Percentiles rank a stretch among this genome's conserved stretches.
Evolutionary conservation across 53 echinoderm and acorn worm genomes (phyloP).

Genomic region (Stichopus horrens): DNA sequence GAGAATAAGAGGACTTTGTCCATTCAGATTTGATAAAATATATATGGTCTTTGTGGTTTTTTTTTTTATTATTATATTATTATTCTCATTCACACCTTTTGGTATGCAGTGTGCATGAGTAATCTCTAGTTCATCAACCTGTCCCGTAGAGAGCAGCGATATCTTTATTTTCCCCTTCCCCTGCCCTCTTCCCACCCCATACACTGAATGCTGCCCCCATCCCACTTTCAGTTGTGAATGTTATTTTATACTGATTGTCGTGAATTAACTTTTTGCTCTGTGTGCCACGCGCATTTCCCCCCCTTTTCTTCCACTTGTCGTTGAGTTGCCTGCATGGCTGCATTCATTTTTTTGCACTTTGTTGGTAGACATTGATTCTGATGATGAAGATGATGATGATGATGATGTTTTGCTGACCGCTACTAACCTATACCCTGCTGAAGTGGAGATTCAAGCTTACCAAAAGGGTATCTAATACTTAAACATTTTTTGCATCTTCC

Average conservation of each 20-base stretch:
- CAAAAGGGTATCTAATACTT: slow-evolving; percentile 47
- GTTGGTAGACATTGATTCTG: slow-evolving; percentile 43
- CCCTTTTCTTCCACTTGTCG: slow-evolving; percentile 20
- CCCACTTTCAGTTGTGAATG: slow-evolving; percentile 37
- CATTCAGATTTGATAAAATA: no score
- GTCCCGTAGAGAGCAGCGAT: neutral
- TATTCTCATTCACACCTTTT: neutral
- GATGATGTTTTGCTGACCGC: slow-evolving; percentile 44
- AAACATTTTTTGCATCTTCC: slow-evolving; percentile 21
- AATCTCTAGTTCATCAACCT: neutral
- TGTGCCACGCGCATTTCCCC: slow-evolving; percentile 42
- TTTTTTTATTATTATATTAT: neutral
- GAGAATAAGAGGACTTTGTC: no score
- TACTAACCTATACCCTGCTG: slow-evolving; percentile 41
- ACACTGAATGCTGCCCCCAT: slow-evolving; percentile 21
- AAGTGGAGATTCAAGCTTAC: slow-evolving; percentile 26
- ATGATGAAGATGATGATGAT: slow-evolving; percentile 42
- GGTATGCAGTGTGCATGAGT: slow-evolving; percentile 25
- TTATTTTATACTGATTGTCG: slow-evolving; percentile 27
- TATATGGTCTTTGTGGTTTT: no score
- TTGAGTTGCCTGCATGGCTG: slow-evolving; percentile 47
- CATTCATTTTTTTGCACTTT: slow-evolving; percentile 51
- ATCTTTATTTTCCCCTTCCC: neutral
- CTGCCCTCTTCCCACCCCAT: neutral
- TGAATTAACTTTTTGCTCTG: slow-evolving; percentile 33